A percentile compares a stretch with the other conserved stretches of the same genome.
phyloP scores from a whole-genome alignment of 1,140 invertebrate genomes.

The Lasioglossum albipes region DNA sequence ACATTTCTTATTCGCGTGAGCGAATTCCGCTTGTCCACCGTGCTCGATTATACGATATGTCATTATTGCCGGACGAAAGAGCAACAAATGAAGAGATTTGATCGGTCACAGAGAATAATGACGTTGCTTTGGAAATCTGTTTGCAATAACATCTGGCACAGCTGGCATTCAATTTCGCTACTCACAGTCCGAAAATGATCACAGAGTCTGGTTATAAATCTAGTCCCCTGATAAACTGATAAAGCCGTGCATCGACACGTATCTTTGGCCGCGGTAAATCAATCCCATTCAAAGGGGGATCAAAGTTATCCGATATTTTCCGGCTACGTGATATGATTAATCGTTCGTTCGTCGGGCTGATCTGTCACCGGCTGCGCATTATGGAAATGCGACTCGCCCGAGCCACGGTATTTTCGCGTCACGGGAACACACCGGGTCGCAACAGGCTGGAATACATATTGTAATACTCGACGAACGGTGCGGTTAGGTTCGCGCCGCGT shows the following conservation, averaged over 20 bases:
- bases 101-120: no score
- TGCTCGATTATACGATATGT: no score
- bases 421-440: background rate
- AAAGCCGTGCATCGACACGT: constrained; percentile 31
- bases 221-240: background rate
- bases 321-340: constrained; percentile 46
- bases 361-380: constrained; percentile 35
- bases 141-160: no score
- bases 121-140: no score
- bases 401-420: constrained; percentile 32
- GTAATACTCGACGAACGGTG: background rate
- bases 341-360: constrained; percentile 30
- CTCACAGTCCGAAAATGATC: background rate
- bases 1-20: no score
- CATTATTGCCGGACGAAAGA: no score
- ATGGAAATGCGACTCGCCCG: constrained; percentile 50
- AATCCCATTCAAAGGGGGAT: constrained; percentile 24
- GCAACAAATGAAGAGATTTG: no score
- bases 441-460: constrained; percentile 1
- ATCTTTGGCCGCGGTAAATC: constrained; percentile 15
- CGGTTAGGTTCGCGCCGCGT: constrained; percentile 4
- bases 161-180: background rate
- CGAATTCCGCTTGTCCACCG: no score
- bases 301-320: constrained; percentile 36
- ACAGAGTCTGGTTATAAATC: background rate